These are phyloP conservation scores for Philaethria dido DNA, from an alignment of 2,888 invertebrate genomes.

Conservation along the genomic window DNA sequence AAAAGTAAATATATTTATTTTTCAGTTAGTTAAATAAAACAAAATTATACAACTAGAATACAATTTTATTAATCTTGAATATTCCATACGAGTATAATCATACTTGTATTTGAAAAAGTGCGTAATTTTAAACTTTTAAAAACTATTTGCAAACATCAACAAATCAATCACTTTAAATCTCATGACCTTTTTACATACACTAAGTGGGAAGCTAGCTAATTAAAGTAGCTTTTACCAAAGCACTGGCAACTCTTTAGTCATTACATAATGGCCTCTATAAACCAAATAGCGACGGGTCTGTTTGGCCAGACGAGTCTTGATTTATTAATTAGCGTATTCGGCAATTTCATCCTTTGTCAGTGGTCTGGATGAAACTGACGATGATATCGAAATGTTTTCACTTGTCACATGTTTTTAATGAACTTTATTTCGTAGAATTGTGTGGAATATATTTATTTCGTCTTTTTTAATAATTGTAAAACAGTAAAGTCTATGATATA, in stretches of 20 bases:
- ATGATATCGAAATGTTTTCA: constrained; percentile 34
- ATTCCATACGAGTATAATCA: no score
- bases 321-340: constrained; percentile 66
- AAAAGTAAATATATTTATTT: no score
- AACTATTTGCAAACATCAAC: background rate
- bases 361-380: constrained; percentile 46
- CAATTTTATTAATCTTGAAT: no score
- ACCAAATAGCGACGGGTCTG: constrained; percentile 46
- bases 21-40: no score
- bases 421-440: background rate
- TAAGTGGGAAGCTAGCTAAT: constrained; percentile 6
- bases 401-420: constrained; percentile 8
- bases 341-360: constrained; percentile 61
- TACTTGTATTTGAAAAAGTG: background rate
- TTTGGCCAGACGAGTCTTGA: constrained; percentile 67
- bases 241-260: constrained; percentile 29
- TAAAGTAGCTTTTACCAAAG: constrained; percentile 19
- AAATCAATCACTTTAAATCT: constrained; percentile 8
- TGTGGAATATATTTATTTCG: background rate
- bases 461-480: no score
- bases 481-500: no score
- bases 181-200: background rate
- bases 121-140: background rate
- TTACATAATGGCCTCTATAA: constrained; percentile 38
- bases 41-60: no score